Evolutionary conservation across 1,140 invertebrate species (phyloP).

Genomic region (Rhopalosiphum maidis): DNA sequence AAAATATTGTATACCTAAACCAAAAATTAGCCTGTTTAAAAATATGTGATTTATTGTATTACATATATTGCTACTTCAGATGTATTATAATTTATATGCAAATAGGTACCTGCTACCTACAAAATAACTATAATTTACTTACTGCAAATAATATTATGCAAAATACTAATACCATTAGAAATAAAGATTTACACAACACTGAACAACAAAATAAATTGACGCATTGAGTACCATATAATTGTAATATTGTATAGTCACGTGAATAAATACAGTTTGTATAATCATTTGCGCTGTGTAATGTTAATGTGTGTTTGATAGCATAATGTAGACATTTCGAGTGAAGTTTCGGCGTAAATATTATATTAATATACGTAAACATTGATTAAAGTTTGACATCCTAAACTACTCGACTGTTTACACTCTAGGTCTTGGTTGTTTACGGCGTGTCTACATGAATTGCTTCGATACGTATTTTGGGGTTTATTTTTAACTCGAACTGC

Average conservation of each 20-base stretch:
- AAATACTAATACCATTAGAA: not conserved
- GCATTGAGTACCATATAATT: not conserved
- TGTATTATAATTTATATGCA: not conserved
- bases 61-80: not conserved
- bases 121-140: not conserved
- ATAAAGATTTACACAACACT: not conserved
- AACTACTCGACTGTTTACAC: not conserved
- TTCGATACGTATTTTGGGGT: not conserved
- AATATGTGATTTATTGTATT: not conserved
- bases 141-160: not conserved
- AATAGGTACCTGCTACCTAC: not conserved
- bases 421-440: not conserved
- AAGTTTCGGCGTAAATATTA: not conserved
- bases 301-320: not conserved
- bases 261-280: not conserved
- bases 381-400: not conserved
- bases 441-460: not conserved
- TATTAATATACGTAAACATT: not conserved
- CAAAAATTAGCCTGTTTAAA: not conserved
- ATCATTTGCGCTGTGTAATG: not conserved
- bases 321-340: not conserved
- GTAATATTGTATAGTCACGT: not conserved
- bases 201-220: not conserved
- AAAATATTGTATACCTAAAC: not conserved
- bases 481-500: not conserved